Evolutionary conservation across 2,888 invertebrate species (phyloP), one percentile per base, ranked within the genome.

Genomic region (Neelides folsomi): DNA sequence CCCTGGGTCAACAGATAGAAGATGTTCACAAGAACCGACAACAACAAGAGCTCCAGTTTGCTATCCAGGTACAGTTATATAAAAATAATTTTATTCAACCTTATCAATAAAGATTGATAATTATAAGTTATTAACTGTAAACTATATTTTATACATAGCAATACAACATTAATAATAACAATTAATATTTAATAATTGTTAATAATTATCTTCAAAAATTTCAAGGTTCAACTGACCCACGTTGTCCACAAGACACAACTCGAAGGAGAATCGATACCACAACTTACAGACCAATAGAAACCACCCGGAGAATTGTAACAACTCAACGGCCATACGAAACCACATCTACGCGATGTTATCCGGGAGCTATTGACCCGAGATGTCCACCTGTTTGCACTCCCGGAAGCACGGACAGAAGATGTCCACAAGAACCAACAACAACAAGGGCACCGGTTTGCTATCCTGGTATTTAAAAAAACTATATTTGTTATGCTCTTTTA

Each of bases 171-270:
- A n/a, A n/a, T n/a, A n/a, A n/a, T n/a, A n/a, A n/a, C 7, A 5
- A 27, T 27, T 27, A 3, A 27, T 5, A 5, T 27, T 27, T 27
- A 27, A 27, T 27, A 7, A 27, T 5, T 5, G 27, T 27, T 27
- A 27, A 27, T 27, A 5, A 5, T 27, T 5, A 9, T 12, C 18
- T 12, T 20, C 27, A 40, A 53, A 15, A 46, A 41, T 5, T 64
- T 60, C 20, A 27, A 13, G 67, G 68, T 20, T 66, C 66, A 6
- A 58, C 46, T 3, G 67, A 68, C 51, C 65, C 67, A 3, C 54
- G 65, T 43, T 67, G 68, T 51, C 66, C 67, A 6, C 65, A 64
- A 36, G 67, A 66, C 1, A 47, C 43, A 4, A 6, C n/a, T n/a
- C n/a, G n/a, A n/a, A n/a, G n/a, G n/a, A n/a, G n/a, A n/a, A n/a